These are phyloP conservation scores for Aphidius gifuensis DNA, from an alignment of 1,140 invertebrate genomes.

Conservation along the genomic window DNA sequence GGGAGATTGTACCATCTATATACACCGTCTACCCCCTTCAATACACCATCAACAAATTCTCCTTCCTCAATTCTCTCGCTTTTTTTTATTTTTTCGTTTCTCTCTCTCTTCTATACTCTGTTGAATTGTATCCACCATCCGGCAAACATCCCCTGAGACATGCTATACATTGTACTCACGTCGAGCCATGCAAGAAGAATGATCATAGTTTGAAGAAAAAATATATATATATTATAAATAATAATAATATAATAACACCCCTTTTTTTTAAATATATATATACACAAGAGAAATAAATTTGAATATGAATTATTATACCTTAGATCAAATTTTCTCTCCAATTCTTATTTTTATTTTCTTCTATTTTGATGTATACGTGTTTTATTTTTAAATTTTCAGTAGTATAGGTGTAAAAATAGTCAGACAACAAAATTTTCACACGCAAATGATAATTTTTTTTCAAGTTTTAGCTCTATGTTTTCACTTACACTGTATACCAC, in stretches of 20 bases:
- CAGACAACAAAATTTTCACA: constrained; percentile 5
- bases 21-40: constrained; percentile 7
- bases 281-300: constrained; percentile 11
- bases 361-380: constrained; percentile 12
- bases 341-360: constrained; percentile 10
- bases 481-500: background rate
- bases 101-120: background rate
- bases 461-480: background rate
- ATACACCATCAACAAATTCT: constrained; percentile 15
- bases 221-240: too few relatives aligned
- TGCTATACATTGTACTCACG: background rate
- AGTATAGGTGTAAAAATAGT: constrained; percentile 17
- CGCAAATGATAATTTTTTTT: too few relatives aligned
- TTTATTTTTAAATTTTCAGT: background rate
- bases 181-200: constrained; percentile 15
- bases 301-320: constrained; percentile 25
- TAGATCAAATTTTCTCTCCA: constrained; percentile 10
- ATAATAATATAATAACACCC: too few relatives aligned
- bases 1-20: constrained; percentile 42
- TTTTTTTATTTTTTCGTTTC: background rate
- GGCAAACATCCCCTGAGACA: constrained; percentile 16
- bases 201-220: constrained; percentile 7
- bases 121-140: constrained; percentile 3
- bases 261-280: too few relatives aligned
- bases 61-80: background rate